Evolutionary conservation across 1,140 invertebrate species (phyloP).

Genomic region (Dysdera silvatica): DNA sequence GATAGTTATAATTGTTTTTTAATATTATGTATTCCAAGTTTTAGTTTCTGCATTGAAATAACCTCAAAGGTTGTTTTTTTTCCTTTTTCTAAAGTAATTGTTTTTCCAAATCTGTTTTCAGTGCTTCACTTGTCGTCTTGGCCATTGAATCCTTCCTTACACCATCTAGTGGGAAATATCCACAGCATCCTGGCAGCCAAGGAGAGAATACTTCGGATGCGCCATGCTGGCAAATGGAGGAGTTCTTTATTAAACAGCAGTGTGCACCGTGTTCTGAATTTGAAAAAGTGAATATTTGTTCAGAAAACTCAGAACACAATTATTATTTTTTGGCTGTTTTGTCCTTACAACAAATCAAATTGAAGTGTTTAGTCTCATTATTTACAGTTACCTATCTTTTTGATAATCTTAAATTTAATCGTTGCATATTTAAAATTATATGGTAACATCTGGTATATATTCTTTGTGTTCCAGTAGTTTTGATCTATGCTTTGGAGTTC

Average conservation of each 20-base stretch:
- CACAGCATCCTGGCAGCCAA: background rate
- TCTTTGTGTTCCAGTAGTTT: no score
- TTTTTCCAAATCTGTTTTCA: background rate
- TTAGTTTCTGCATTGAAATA: background rate
- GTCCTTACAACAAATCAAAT: no score
- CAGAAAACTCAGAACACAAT: background rate
- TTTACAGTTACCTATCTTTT: no score
- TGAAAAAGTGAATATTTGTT: slow-evolving; percentile 22
- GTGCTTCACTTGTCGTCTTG: slow-evolving; percentile 16
- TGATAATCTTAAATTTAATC: no score
- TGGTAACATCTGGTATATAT: no score
- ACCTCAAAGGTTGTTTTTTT: background rate
- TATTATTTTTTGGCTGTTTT: no score
- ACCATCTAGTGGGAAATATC: slow-evolving; percentile 21
- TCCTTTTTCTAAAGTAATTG: background rate
- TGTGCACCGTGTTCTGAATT: slow-evolving; percentile 60
- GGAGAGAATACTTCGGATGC: slow-evolving; percentile 23
- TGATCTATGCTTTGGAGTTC: no score
- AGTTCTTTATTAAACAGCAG: slow-evolving; percentile 30
- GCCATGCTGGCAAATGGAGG: slow-evolving; percentile 36
- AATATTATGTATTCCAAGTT: background rate
- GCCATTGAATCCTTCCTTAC: slow-evolving; percentile 21
- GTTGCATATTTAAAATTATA: no score
- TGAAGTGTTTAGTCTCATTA: no score
- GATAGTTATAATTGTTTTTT: background rate